Base-by-base conservation (phyloP, 2,797 vertebrate genomes). In the Antennarius maculatus region DNA sequence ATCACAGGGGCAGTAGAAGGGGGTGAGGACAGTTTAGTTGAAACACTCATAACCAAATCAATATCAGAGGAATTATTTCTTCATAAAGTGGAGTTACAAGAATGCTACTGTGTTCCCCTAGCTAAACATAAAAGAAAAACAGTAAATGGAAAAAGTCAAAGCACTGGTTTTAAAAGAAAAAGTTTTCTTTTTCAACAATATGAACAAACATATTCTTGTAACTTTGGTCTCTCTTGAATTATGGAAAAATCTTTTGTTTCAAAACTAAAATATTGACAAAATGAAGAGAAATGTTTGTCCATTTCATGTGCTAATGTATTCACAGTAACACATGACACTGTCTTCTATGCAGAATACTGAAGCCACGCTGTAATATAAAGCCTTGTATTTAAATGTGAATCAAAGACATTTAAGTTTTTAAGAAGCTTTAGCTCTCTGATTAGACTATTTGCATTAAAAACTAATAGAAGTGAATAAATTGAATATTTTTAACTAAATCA, bases 21-120 rank as follows among this genome's bases (percentile, higher is more conserved):
- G 37, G 37, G 9, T 39, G 37, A 34, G 31, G 31, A 34, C 31
- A 34, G 31, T 6, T 4, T 34, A 5, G 8, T 8, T 34, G 8
- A 34, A 54, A 74, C 65, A 62, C 68, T 61, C 72, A 70, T 74
- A 72, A 69, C 70, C 54, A 57, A 72, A 23, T 23, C 46, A 76
- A 81, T 13, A 58, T 28, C 49, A 45, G 27, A 66, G 34, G 29
- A 78, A 45, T n/a, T 62, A 60, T 28, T 76, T 23, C 46, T 51
- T 56, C 3, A 54, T 37, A 7, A 66, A 67, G 45, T 28, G 12
- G 31, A 56, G 56, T 7, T 54, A 66, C n/a, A 54, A 18, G 13
- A 62, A 14, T n/a, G n/a, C 10, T 65, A 57, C 8, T 42, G 23
- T 37, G 0, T 17, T 55, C 57, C 39, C 58, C 60, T 59, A 27